Evolutionary conservation across 2,888 invertebrate species (phyloP).

Genomic region (Xestoiulus laeticollis): DNA sequence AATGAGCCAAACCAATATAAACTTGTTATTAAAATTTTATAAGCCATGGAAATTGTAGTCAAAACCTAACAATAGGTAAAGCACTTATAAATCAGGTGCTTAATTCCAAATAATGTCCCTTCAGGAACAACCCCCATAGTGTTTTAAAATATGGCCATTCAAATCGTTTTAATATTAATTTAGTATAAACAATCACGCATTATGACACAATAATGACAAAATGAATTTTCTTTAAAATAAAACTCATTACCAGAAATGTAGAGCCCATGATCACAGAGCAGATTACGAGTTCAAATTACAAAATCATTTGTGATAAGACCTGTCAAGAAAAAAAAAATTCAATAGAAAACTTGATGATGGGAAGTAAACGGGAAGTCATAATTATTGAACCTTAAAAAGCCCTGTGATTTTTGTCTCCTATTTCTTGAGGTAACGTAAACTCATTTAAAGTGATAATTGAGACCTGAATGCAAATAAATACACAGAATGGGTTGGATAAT

Average conservation of each 20-base stretch:
- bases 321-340: neutral
- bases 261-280: neutral
- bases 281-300: neutral
- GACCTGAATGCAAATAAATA: slow-evolving; percentile 14
- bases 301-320: neutral
- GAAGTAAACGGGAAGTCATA: neutral
- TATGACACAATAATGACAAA: neutral
- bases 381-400: neutral
- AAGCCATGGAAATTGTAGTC: no score
- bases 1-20: no score
- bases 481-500: slow-evolving; percentile 4
- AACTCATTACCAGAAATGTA: neutral
- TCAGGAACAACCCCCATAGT: neutral
- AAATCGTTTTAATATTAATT: neutral
- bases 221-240: neutral
- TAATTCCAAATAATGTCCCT: neutral
- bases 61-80: no score
- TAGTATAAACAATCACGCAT: neutral
- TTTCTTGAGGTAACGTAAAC: neutral
- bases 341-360: neutral
- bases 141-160: neutral
- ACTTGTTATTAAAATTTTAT: no score
- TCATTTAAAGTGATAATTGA: neutral
- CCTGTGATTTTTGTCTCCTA: neutral
- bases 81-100: no score